Percentiles rank a stretch among this genome's conserved stretches.
These are phyloP conservation scores for Muricea muricata DNA, from an alignment of 92 coral and sea anemone species.

Conservation along the genomic window DNA sequence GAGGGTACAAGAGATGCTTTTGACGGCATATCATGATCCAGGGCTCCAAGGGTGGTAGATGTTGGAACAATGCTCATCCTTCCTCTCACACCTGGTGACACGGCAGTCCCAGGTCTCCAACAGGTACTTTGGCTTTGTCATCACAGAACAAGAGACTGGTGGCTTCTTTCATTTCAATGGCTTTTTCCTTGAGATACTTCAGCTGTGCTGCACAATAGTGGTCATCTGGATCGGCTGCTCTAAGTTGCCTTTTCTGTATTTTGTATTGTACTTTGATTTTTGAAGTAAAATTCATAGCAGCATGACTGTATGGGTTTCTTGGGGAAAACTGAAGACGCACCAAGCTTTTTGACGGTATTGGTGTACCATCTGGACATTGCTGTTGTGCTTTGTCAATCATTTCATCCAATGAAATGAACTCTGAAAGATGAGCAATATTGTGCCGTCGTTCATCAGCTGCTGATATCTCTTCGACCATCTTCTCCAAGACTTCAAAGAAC, in stretches of 20 bases:
- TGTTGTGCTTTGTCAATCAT: neutral
- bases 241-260: constrained; percentile 1
- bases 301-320: neutral
- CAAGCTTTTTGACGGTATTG: neutral
- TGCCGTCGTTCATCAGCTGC: neutral
- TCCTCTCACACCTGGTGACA: too few relatives aligned
- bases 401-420: too few relatives aligned
- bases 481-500: neutral
- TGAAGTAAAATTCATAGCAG: neutral
- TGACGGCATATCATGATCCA: too few relatives aligned
- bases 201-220: constrained; percentile 6
- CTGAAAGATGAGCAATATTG: neutral
- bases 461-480: too few relatives aligned
- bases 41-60: too few relatives aligned
- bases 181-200: neutral
- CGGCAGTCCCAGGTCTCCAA: too few relatives aligned
- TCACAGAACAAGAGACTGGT: constrained; percentile 20
- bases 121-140: constrained; percentile 10
- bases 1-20: too few relatives aligned
- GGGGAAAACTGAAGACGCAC: neutral
- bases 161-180: constrained; percentile 18
- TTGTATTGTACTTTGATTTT: neutral
- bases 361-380: neutral
- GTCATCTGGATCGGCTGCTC: neutral
- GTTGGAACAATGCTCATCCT: too few relatives aligned